These are phyloP conservation scores for Callyntrura guangdongensis DNA, from an alignment of 2,888 invertebrate species.

Conservation along the genomic window DNA sequence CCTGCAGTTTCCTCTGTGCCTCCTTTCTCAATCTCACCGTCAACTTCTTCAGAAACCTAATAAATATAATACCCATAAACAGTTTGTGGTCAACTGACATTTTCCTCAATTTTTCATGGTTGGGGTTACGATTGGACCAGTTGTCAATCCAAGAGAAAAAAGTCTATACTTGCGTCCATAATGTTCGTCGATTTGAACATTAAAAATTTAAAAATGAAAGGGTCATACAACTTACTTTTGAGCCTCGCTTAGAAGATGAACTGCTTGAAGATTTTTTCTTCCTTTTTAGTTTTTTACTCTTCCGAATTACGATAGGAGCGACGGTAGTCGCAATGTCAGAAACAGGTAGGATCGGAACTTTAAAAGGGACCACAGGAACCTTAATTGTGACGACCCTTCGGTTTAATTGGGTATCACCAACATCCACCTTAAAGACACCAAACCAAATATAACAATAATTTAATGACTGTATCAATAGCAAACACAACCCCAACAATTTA, in stretches of 20 bases:
- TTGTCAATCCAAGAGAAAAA: not conserved
- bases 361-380: conserved; percentile 83
- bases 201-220: not conserved
- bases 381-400: conserved; percentile 83
- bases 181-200: not conserved
- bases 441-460: not conserved
- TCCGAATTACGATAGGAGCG: not conserved
- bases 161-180: not conserved
- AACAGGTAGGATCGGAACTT: conserved; percentile 78
- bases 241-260: conserved; percentile 13
- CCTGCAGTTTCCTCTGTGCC: conserved; percentile 43
- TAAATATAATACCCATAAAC: conserved; percentile 68
- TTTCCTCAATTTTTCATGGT: not conserved
- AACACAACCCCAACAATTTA: too few species aligned
- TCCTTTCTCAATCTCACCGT: conserved; percentile 46
- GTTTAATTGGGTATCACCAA: not conserved
- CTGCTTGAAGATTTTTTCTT: conserved; percentile 54
- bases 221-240: conserved; percentile 59
- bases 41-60: conserved; percentile 65
- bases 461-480: not conserved
- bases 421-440: conserved; percentile 43
- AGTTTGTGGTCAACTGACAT: conserved; percentile 53
- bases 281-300: conserved; percentile 65
- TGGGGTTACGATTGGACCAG: not conserved
- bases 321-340: conserved; percentile 24